phyloP scores from a whole-genome alignment of 2,888 invertebrate genomes.

The Mimas tiliae region DNA sequence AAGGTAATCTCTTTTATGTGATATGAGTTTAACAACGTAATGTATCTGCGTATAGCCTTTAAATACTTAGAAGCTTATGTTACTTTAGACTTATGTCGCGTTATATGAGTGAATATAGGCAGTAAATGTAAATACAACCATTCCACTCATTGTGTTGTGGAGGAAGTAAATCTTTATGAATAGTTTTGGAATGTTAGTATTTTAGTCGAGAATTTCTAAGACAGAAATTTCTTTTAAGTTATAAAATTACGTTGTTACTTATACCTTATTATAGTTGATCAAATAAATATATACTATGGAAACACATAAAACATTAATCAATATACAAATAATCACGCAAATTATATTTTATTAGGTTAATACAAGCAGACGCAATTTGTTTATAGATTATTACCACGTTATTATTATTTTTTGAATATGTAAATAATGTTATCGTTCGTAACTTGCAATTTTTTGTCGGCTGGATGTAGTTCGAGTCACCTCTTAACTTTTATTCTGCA shows the following conservation, averaged over 20 bases:
- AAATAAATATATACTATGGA: conserved; percentile 10
- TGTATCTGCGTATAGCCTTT: conserved; percentile 42
- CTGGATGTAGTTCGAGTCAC: too few species aligned
- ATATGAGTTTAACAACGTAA: conserved; percentile 46
- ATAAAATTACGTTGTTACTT: too few species aligned
- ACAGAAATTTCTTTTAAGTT: neutral
- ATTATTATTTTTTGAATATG: too few species aligned
- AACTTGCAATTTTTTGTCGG: too few species aligned
- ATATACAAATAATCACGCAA: conserved; percentile 1
- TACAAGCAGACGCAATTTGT: too few species aligned
- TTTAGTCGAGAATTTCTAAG: conserved; percentile 42
- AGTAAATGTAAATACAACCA: conserved; percentile 46
- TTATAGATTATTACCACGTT: too few species aligned
- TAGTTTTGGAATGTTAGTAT: conserved; percentile 42
- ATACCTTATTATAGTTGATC: neutral
- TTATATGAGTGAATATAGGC: conserved; percentile 38
- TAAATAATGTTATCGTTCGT: too few species aligned
- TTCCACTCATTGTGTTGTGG: conserved; percentile 42
- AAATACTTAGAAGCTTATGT: conserved; percentile 39
- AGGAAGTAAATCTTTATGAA: conserved; percentile 43
- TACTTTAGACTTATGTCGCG: conserved; percentile 38
- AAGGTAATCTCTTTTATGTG: conserved; percentile 51
- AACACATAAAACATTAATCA: neutral
- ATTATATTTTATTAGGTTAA: neutral
- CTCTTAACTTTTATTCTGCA: too few species aligned